Base-by-base conservation (phyloP, 2,888 invertebrate species). In the Exocentrus adspersus region DNA sequence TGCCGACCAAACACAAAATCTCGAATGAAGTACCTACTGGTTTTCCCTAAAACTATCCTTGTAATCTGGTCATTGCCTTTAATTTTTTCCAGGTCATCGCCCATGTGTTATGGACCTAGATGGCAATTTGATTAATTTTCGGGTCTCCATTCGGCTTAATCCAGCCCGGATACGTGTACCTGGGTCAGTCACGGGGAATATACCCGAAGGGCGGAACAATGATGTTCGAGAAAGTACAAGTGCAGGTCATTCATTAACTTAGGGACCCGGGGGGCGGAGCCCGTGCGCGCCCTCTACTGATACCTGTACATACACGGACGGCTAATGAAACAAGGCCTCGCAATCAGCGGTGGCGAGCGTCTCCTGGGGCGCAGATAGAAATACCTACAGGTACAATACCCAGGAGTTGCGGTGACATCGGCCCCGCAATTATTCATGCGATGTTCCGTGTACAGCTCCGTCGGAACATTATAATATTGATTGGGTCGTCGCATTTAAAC, bases 271-370 rank as follows among this genome's bases (percentile, higher is more conserved):
- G n/a, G 53, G 54, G 61, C 54, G 59, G 54, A 50, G 64, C 45
- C 21, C 42, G 21, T 19, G 48, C 45, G 48, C 50, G 59, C 64
- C 2, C 37, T 65, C 37, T 65, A 65, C 64, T 62, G 66, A 69
- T 69, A 67, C 66, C 68, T 68, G 64, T 43, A 62, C 64, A 54
- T 65, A 62, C 66, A 64, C 51, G 51, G 62, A 62, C 62, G 64
- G 76, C 77, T 82, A 82, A 82, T 82, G 81, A 81, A 82, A 82
- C 82, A 81, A 78, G 80, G 79, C 73, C 77, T 77, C 72, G 79
- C 79, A 82, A 81, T 82, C 81, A 80, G 73, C 76, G 69, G 61
- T 62, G 62, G 52, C 59, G 61, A 60, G 50, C 63, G 69, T 70
- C 68, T 74, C 71, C 68, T 65, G 69, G 73, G 77, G 65, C 68